phyloP scores from a whole-genome alignment of 2,888 invertebrate genomes.

The Drosophila helvetica region DNA sequence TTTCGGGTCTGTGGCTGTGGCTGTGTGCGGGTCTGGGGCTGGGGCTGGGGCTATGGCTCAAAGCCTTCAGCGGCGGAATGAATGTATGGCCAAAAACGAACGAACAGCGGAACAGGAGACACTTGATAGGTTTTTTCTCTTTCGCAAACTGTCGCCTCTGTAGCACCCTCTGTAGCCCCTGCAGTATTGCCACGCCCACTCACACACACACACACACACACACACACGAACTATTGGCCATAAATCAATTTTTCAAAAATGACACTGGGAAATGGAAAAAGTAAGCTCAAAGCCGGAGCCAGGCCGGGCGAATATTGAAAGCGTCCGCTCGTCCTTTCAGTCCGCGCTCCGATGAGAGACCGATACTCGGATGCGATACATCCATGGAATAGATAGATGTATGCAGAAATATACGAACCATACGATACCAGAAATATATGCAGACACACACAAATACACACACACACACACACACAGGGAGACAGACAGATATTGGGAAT shows the following conservation, averaged over 20 bases:
- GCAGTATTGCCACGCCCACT: no score
- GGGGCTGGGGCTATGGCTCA: conserved; percentile 28
- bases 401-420: background rate
- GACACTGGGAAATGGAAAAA: conserved; percentile 78
- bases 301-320: conserved; percentile 65
- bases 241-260: conserved; percentile 77
- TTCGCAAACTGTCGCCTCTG: conserved; percentile 21
- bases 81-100: conserved; percentile 51
- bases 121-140: conserved; percentile 71
- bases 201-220: conserved; percentile 14
- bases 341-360: conserved; percentile 17
- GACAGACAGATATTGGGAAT: no score
- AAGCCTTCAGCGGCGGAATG: conserved; percentile 52
- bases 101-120: conserved; percentile 27
- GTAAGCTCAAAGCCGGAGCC: conserved; percentile 73
- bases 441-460: no score
- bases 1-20: conserved; percentile 39
- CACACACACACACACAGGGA: no score
- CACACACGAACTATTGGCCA: conserved; percentile 64
- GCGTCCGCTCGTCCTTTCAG: conserved; percentile 34
- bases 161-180: background rate
- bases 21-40: conserved; percentile 20
- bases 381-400: conserved; percentile 15
- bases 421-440: no score
- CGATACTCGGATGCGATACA: conserved; percentile 1